Conservation (phyloP, 2,113 vertebrate species). For the Burhinus bistriatus region DNA sequence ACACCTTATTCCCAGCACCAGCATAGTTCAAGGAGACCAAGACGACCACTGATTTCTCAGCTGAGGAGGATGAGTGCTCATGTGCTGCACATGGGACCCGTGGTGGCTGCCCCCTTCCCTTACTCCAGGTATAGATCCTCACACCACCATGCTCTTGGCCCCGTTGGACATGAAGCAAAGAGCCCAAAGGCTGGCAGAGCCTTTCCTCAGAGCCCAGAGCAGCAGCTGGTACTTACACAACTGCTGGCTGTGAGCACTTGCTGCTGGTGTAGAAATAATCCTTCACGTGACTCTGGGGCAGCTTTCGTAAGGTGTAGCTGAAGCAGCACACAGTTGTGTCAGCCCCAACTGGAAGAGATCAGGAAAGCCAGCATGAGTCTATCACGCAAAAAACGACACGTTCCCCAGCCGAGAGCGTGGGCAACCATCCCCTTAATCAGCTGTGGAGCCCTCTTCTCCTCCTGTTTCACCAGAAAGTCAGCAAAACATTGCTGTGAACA, state of each 20-base stretch:
- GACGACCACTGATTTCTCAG: background rate
- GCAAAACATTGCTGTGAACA: background rate
- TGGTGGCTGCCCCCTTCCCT: background rate
- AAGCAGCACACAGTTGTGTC: constrained; percentile 43
- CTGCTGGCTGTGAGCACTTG: constrained; percentile 43
- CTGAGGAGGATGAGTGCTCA: background rate
- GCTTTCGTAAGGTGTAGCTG: background rate
- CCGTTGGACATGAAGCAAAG: rapidly evolving
- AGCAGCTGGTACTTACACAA: constrained; percentile 24
- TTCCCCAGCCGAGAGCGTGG: background rate
- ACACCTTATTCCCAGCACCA: background rate
- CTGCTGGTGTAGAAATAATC: constrained; percentile 61
- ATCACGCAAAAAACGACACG: background rate
- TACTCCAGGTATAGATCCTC: background rate
- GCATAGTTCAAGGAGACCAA: background rate
- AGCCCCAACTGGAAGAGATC: constrained; percentile 33
- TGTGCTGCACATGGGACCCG: rapidly evolving
- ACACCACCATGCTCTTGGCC: background rate
- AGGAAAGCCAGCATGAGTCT: background rate
- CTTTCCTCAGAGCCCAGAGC: background rate
- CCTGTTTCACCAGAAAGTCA: background rate
- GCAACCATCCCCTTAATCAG: background rate
- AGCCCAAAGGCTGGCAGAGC: background rate
- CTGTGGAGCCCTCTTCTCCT: background rate
- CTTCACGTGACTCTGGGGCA: constrained; percentile 33